Evolutionary conservation across 2,113 vertebrate species (phyloP).

Genomic region (rat (Rattus norvegicus)): DNA sequence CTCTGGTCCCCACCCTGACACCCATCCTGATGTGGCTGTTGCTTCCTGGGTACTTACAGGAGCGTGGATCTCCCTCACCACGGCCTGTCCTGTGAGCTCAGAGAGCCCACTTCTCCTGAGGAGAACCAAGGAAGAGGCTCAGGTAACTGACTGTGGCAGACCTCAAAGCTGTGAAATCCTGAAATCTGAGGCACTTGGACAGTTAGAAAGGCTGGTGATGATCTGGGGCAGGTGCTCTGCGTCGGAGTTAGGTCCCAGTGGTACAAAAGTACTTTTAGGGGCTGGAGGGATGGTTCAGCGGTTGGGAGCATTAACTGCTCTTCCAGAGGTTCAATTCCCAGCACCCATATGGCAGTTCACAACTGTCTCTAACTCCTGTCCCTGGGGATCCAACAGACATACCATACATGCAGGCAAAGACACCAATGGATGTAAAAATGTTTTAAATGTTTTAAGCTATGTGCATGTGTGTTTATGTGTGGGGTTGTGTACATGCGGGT

Average conservation of each 20-base stretch:
- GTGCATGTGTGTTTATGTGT: not conserved
- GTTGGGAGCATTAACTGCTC: not conserved
- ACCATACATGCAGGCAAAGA: not conserved
- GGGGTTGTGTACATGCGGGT: not conserved
- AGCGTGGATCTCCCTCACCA: not conserved
- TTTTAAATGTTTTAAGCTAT: not conserved
- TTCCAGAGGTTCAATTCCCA: not conserved
- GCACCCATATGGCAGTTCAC: not conserved
- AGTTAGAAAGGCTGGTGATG: not conserved
- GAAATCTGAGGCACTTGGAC: not conserved
- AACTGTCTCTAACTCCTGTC: not conserved
- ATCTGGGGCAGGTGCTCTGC: not conserved
- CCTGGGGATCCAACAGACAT: not conserved
- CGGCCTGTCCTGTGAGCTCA: not conserved
- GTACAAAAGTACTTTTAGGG: not conserved
- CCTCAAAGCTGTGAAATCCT: not conserved
- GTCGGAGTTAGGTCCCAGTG: not conserved
- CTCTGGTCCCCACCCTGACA: not conserved
- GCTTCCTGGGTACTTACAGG: accelerated
- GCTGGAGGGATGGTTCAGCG: not conserved
- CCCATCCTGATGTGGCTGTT: not conserved
- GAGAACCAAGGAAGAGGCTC: not conserved
- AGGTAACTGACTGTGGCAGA: not conserved
- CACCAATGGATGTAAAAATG: too few species aligned
- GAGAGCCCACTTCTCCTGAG: constrained; percentile 5